A percentile compares a stretch with the other conserved stretches of the same genome.
These are phyloP conservation scores for Drosophila lini DNA, from an alignment of 1,140 invertebrate species.

Conservation along the genomic window DNA sequence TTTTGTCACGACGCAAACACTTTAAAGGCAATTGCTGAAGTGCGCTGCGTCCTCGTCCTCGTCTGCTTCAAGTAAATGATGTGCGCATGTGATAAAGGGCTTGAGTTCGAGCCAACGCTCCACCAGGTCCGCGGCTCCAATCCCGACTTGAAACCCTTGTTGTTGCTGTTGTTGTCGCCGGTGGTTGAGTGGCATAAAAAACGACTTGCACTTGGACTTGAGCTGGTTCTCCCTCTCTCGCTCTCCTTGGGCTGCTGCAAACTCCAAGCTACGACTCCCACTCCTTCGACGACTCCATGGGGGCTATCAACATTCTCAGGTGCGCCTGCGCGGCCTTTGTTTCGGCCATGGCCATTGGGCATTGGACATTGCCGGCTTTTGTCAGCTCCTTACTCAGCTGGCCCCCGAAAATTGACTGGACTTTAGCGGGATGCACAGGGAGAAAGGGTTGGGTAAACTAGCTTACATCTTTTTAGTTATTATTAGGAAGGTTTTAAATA, in stretches of 20 bases:
- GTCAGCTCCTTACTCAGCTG: slow-evolving; percentile 62
- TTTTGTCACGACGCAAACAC: slow-evolving; percentile 84
- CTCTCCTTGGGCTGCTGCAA: neutral
- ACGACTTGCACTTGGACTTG: slow-evolving; percentile 77
- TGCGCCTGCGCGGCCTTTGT: slow-evolving; percentile 72
- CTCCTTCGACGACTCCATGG: slow-evolving; percentile 57
- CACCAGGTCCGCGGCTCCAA: slow-evolving; percentile 10
- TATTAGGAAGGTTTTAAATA: neutral
- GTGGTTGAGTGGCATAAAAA: slow-evolving; percentile 78
- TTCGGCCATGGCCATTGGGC: slow-evolving; percentile 63
- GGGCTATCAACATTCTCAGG: slow-evolving; percentile 83
- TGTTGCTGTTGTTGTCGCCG: slow-evolving; percentile 52
- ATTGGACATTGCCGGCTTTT: slow-evolving; percentile 59
- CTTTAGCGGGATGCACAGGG: slow-evolving; percentile 25
- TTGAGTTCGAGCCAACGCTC: slow-evolving; percentile 33
- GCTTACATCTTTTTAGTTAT: neutral
- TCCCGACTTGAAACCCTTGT: slow-evolving; percentile 32
- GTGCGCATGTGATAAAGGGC: slow-evolving; percentile 82
- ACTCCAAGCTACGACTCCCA: slow-evolving; percentile 19
- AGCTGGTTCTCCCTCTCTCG: slow-evolving; percentile 21
- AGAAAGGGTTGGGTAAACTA: slow-evolving; percentile 7
- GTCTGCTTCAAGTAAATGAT: slow-evolving; percentile 71
- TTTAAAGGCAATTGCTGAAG: slow-evolving; percentile 82
- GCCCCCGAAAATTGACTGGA: slow-evolving; percentile 64
- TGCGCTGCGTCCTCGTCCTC: slow-evolving; percentile 56